These are phyloP conservation scores for Nyleta sp. DNA, from an alignment of 2,888 invertebrate genomes.

Conservation along the genomic window DNA sequence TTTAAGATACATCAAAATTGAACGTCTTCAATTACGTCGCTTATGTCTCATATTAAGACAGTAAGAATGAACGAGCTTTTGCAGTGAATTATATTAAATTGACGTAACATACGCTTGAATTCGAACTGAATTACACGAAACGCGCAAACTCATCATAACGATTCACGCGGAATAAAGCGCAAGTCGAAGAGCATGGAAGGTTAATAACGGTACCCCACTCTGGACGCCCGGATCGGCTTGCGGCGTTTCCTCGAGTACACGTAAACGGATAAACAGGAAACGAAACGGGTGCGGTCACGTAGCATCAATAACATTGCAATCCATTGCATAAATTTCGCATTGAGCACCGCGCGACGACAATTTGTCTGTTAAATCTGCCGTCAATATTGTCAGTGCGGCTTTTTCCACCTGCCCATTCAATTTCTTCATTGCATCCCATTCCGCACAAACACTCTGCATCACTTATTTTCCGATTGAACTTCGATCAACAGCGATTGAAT, in stretches of 20 bases:
- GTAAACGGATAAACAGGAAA: conserved; percentile 63
- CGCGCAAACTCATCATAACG: not conserved
- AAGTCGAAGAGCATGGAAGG: conserved; percentile 49
- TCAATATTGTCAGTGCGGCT: too few species aligned
- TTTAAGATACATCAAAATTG: too few species aligned
- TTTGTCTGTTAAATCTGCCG: conserved; percentile 45
- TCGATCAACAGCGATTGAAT: too few species aligned
- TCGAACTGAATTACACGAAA: conserved; percentile 21
- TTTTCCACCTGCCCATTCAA: too few species aligned
- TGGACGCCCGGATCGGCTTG: conserved; percentile 41
- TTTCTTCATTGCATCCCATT: too few species aligned
- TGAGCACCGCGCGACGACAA: conserved; percentile 23
- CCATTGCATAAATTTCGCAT: conserved; percentile 45
- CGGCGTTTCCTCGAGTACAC: conserved; percentile 41
- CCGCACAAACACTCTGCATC: too few species aligned
- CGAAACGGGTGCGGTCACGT: conserved; percentile 58
- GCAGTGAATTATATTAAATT: not conserved
- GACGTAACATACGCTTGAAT: not conserved
- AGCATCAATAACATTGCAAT: conserved; percentile 51
- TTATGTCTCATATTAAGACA: too few species aligned
- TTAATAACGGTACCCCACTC: conserved; percentile 67
- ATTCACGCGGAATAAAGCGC: conserved; percentile 41
- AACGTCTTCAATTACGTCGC: too few species aligned
- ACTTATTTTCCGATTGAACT: too few species aligned
- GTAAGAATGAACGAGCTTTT: too few species aligned